phyloP scores from a whole-genome alignment of 2,888 invertebrate species.

The Pseudoips prasinana region DNA sequence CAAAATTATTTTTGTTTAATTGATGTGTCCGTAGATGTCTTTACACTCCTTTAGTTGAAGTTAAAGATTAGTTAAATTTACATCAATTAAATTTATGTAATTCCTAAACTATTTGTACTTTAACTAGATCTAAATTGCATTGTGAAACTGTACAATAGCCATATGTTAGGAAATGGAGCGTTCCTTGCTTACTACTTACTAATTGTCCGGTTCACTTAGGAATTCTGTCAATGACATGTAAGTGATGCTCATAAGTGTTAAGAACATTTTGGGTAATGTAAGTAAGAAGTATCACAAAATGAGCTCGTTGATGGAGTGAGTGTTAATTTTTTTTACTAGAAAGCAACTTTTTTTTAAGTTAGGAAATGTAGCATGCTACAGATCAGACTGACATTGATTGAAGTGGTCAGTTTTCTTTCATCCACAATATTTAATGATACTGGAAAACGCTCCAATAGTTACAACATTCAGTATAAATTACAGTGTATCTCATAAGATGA shows the following conservation, averaged over 20 bases:
- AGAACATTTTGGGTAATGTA: constrained; percentile 78
- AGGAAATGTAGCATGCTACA: constrained; percentile 77
- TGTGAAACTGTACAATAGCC: constrained; percentile 79
- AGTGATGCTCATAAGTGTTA: constrained; percentile 75
- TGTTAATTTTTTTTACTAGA: constrained; percentile 76
- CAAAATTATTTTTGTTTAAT: constrained; percentile 66
- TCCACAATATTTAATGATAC: constrained; percentile 76
- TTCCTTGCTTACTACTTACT: constrained; percentile 66
- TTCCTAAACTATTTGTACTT: constrained; percentile 80
- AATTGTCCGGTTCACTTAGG: constrained; percentile 61
- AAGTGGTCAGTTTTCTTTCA: constrained; percentile 80
- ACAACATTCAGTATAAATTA: constrained; percentile 77
- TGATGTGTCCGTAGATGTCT: constrained; percentile 77
- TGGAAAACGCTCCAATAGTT: constrained; percentile 74
- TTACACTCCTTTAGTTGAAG: constrained; percentile 72
- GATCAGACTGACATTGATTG: constrained; percentile 70
- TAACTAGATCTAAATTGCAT: constrained; percentile 80
- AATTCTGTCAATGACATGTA: constrained; percentile 72
- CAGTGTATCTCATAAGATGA: constrained; percentile 80
- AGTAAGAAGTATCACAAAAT: constrained; percentile 74
- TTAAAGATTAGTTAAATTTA: constrained; percentile 78
- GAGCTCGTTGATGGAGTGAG: constrained; percentile 77
- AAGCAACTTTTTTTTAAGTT: constrained; percentile 70
- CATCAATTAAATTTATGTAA: constrained; percentile 74
- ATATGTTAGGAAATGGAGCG: constrained; percentile 77